Percentiles rank a stretch among this genome's conserved stretches.
phyloP scores from a whole-genome alignment of 2,797 vertebrate genomes.

The Centropyge bicolor region DNA sequence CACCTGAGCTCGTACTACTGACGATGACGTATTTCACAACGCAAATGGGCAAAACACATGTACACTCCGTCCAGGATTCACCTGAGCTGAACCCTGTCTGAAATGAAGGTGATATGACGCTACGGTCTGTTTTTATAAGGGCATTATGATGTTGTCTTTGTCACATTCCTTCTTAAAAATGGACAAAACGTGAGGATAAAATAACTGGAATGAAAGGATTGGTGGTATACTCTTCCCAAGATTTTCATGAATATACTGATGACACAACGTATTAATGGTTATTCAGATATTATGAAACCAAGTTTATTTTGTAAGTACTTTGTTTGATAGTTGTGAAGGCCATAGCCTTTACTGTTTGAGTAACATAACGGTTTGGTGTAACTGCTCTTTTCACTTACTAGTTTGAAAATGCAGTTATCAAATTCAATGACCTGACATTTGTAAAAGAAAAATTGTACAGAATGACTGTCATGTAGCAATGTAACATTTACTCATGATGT shows the following conservation, averaged over 20 bases:
- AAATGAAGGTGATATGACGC: slow-evolving; percentile 66
- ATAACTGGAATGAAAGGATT: slow-evolving; percentile 29
- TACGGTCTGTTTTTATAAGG: slow-evolving; percentile 47
- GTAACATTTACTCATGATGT: slow-evolving; percentile 68
- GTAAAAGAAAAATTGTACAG: slow-evolving; percentile 81
- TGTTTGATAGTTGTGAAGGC: slow-evolving; percentile 65
- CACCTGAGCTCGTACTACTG: slow-evolving; percentile 87
- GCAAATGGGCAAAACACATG: slow-evolving; percentile 15
- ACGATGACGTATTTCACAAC: slow-evolving; percentile 42
- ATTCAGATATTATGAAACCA: slow-evolving; percentile 61
- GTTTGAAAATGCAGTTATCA: slow-evolving; percentile 48
- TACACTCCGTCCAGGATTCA: slow-evolving; percentile 31
- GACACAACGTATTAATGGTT: slow-evolving; percentile 59
- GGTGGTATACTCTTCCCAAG: slow-evolving; percentile 29
- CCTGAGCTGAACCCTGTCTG: slow-evolving; percentile 64
- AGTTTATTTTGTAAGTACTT: slow-evolving; percentile 69
- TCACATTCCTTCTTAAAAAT: slow-evolving; percentile 35
- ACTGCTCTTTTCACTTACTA: slow-evolving; percentile 28
- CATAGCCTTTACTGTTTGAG: slow-evolving; percentile 29
- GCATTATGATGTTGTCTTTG: slow-evolving; percentile 51
- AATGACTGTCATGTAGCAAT: slow-evolving; percentile 76
- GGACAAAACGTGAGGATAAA: slow-evolving; percentile 30
- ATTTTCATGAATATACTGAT: slow-evolving; percentile 56
- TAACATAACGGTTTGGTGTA: slow-evolving; percentile 32
- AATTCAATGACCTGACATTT: slow-evolving; percentile 71